A percentile compares a stretch with the other conserved stretches of the same genome.
Evolutionary conservation across 2,888 invertebrate genomes (phyloP).

Genomic region (Agrotis clavis): DNA sequence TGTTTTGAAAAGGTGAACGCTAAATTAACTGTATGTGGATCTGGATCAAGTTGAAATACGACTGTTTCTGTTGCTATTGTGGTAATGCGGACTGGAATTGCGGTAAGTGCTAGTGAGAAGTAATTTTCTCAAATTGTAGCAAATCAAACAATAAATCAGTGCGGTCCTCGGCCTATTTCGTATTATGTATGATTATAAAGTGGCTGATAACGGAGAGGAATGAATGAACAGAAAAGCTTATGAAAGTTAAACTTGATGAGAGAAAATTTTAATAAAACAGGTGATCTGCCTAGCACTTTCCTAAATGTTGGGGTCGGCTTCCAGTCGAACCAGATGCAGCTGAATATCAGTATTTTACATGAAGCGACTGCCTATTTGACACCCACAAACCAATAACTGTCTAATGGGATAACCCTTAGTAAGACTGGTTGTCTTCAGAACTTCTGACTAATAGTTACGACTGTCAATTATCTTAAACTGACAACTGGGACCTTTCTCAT

Average conservation of each 20-base stretch:
- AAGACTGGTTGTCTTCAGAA: no score
- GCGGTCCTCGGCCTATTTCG: background rate
- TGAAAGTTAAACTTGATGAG: background rate
- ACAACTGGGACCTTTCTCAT: no score
- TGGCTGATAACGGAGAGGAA: conserved; percentile 3
- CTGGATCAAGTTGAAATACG: conserved; percentile 65
- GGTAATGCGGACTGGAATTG: conserved; percentile 45
- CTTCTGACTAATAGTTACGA: no score
- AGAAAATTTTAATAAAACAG: background rate
- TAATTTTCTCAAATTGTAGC: conserved; percentile 17
- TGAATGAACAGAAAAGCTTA: background rate
- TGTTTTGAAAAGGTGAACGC: conserved; percentile 84
- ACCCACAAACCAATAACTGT: no score
- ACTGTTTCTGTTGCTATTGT: conserved; percentile 54
- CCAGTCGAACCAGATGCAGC: no score
- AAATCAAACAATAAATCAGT: conserved; percentile 24
- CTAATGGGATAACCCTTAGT: no score
- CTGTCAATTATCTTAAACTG: no score
- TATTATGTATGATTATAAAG: background rate
- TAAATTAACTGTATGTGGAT: conserved; percentile 68
- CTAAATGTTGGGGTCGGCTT: no score
- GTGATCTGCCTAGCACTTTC: background rate
- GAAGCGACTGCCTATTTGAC: no score
- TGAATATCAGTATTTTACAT: no score
- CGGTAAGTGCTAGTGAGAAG: background rate